These are phyloP conservation scores for Heliconius hermathena DNA, from an alignment of 1,140 invertebrate genomes.

Conservation along the genomic window DNA sequence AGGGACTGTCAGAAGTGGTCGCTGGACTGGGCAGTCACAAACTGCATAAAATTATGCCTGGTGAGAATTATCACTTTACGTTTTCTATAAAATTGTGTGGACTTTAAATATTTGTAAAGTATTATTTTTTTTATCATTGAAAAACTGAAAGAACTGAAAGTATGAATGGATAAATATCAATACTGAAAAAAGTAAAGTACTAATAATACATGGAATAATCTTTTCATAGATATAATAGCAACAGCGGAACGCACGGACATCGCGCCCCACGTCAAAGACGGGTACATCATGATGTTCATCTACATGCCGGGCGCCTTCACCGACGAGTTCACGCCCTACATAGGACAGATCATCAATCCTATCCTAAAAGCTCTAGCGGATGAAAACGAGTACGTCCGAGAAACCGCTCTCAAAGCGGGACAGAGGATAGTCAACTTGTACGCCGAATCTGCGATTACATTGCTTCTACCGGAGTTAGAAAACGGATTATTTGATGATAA, in stretches of 20 bases:
- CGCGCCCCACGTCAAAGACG: conserved; percentile 98
- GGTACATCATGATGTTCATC: conserved; percentile 99
- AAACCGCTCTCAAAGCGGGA: conserved; percentile 97
- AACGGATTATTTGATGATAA: conserved; percentile 97
- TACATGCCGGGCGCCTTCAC: conserved; percentile 99
- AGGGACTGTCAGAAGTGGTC: conserved; percentile 97
- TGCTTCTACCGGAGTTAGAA: conserved; percentile 97
- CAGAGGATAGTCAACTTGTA: conserved; percentile 98
- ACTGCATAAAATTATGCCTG: conserved; percentile 97
- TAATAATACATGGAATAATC: no score
- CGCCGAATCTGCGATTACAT: conserved; percentile 96
- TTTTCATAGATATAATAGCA: conserved; percentile 91
- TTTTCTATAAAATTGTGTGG: background rate
- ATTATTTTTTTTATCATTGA: no score
- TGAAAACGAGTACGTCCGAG: conserved; percentile 99
- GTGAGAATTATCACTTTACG: conserved; percentile 40
- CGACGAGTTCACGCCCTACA: conserved; percentile 97
- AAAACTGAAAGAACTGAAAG: no score
- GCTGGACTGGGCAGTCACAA: conserved; percentile 97
- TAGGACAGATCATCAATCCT: conserved; percentile 98
- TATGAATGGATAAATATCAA: no score
- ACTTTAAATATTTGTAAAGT: background rate
- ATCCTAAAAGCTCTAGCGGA: conserved; percentile 98
- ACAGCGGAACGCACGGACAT: conserved; percentile 97
- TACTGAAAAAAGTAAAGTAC: no score